Base-by-base conservation (phyloP, 1,140 invertebrate species). In the Lepidurus apus region DNA sequence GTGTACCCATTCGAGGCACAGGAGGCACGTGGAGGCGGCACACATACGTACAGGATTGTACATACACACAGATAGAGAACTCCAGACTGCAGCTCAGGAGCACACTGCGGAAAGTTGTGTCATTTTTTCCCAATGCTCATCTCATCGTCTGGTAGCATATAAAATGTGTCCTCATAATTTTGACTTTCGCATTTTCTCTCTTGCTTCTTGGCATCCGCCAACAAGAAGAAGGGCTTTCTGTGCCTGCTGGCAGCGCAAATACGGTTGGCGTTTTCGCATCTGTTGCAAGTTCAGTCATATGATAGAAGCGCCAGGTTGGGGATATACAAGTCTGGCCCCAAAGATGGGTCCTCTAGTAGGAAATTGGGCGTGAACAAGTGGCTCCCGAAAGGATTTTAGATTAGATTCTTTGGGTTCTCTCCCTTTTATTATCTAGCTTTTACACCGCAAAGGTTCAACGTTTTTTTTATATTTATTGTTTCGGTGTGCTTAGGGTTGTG, bases 311-410 rank as follows among this genome's bases (percentile, higher is more conserved):
- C 17, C 17, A 17, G 53, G 9, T 1, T 65, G 53, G 34, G 34
- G 34, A 34, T 34, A 34, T 34, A 34, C 34, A 34, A 34, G 34
- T 34, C n/a, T 65, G 53, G 21, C 53, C 21, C 21, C 17, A 65
- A 65, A 65, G 21, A 65, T 65, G 13, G 34, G 34, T 34, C 34
- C 34, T 34, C 34, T 34, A 34, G 4, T 34, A 65, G 53, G 53
- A 65, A 65, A 65, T 65, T 65, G 53, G 53, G 53, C 53, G 53
- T 65, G 53, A 65, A 65, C 53, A 65, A 65, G 13, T 65, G 21
- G 45, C 45, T 10, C 21, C 53, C 53, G 21, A 21, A 17, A 65
- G 53, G 17, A 65, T 65, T 65, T 65, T 65, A 65, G 53, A 65
- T 65, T 9, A 21, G 53, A 17, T 65, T 7, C 53, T 65, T 65